phyloP scores from a whole-genome alignment of 2,888 invertebrate species.

The Nomada hirtipes region DNA sequence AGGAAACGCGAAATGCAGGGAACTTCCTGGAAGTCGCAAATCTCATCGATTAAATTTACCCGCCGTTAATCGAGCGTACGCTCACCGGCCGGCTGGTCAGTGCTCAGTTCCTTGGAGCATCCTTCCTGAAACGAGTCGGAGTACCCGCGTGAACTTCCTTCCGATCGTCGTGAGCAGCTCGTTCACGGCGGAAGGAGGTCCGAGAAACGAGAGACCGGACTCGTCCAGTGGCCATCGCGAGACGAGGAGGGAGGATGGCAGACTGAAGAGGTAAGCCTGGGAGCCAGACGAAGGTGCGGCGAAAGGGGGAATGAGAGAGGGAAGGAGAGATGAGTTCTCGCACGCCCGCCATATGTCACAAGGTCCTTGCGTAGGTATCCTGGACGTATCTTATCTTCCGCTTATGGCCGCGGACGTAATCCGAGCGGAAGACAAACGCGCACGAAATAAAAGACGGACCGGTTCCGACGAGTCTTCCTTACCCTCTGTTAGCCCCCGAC shows the following conservation, averaged over 20 bases:
- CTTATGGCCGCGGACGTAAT: constrained; percentile 76
- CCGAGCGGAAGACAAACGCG: constrained; percentile 78
- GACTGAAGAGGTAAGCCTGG: constrained; percentile 12
- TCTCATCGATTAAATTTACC: constrained; percentile 52
- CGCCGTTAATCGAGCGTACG: constrained; percentile 47
- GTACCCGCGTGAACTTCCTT: constrained; percentile 72
- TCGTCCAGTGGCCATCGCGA: not conserved
- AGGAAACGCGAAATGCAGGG: constrained; percentile 41
- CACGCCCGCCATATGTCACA: constrained; percentile 78
- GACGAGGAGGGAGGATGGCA: constrained; percentile 22
- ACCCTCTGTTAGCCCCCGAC: constrained; percentile 52
- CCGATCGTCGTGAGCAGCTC: constrained; percentile 59
- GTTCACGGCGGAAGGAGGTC: constrained; percentile 29
- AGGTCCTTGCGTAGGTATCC: constrained; percentile 71
- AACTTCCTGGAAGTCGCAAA: constrained; percentile 28
- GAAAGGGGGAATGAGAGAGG: not conserved
- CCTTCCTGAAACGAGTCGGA: constrained; percentile 54
- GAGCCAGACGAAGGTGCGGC: not conserved
- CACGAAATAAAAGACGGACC: constrained; percentile 78
- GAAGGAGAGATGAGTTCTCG: constrained; percentile 28
- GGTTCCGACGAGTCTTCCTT: constrained; percentile 73
- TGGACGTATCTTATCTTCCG: constrained; percentile 78
- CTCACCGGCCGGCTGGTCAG: constrained; percentile 38
- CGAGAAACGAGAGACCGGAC: constrained; percentile 35
- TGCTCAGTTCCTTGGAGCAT: constrained; percentile 29